Evolutionary conservation across 2,797 vertebrate genomes (phyloP).

Genomic region (Neosilurus mollespiculum): DNA sequence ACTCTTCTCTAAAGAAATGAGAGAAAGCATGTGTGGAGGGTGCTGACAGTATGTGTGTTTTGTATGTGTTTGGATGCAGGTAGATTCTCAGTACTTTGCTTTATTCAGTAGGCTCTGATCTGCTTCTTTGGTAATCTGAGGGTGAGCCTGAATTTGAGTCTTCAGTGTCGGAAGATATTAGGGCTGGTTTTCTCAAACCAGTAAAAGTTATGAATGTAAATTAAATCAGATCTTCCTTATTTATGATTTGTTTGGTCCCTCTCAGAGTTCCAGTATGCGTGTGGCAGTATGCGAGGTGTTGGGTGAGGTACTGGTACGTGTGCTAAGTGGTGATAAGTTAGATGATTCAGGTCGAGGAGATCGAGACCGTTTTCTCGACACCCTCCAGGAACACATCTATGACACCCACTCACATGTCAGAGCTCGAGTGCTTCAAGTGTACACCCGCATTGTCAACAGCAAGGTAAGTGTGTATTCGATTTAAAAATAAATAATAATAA

Average conservation of each 20-base stretch:
- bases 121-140: slow-evolving; percentile 51
- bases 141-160: neutral
- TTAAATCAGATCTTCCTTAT: neutral
- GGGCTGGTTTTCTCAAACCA: neutral
- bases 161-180: neutral
- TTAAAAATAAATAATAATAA: neutral
- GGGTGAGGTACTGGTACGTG: slow-evolving; percentile 83
- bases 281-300: slow-evolving; percentile 88
- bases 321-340: slow-evolving; percentile 85
- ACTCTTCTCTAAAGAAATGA: slow-evolving; percentile 48
- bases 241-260: slow-evolving; percentile 11
- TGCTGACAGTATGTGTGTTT: slow-evolving; percentile 60
- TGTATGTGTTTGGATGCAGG: slow-evolving; percentile 43
- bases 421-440: slow-evolving; percentile 87
- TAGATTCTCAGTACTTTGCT: slow-evolving; percentile 49
- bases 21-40: slow-evolving; percentile 19
- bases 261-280: slow-evolving; percentile 85
- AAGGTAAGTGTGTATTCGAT: slow-evolving; percentile 72
- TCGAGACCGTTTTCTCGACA: slow-evolving; percentile 88
- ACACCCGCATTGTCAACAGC: slow-evolving; percentile 84
- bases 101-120: slow-evolving; percentile 61
- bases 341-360: slow-evolving; percentile 81
- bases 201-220: too few species aligned
- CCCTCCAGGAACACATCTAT: slow-evolving; percentile 85
- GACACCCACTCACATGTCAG: slow-evolving; percentile 86